These are phyloP conservation scores for Frankliniella intonsa DNA, from an alignment of 2,888 invertebrate genomes.

Conservation along the genomic window DNA sequence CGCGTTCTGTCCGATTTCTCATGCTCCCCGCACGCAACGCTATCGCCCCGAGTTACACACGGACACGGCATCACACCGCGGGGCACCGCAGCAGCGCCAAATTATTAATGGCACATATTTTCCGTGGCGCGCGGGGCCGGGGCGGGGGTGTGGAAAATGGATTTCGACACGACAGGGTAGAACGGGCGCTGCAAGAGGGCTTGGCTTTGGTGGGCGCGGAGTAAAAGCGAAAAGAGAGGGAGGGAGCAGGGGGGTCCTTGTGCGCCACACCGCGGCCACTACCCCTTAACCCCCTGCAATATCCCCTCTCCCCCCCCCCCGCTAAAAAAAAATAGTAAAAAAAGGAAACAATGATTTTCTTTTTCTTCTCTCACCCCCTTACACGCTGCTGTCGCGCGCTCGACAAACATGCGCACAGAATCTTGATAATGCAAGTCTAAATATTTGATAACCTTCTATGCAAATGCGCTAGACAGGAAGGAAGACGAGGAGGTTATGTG, in stretches of 20 bases:
- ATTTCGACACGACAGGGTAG: not conserved
- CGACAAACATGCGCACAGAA: not conserved
- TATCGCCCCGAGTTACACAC: not conserved
- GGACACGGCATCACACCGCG: not conserved
- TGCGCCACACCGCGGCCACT: no score
- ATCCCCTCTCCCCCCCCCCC: no score
- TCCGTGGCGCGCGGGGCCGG: not conserved
- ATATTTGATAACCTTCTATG: not conserved
- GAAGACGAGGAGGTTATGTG: not conserved
- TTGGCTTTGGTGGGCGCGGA: not conserved
- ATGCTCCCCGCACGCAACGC: not conserved
- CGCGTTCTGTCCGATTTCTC: no score
- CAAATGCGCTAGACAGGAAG: not conserved
- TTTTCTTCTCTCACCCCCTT: no score
- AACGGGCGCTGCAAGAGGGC: not conserved
- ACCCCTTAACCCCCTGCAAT: no score
- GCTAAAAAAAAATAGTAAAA: no score
- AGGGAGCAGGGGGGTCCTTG: no score
- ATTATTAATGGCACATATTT: not conserved
- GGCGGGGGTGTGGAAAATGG: not conserved
- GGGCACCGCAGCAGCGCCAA: not conserved
- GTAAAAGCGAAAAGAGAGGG: not conserved
- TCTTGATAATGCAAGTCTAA: conserved; percentile 13
- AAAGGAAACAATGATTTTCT: no score
- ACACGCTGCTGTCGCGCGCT: not conserved